Base-by-base conservation (phyloP, 2,113 vertebrate genomes). In the Phylloscopus trochilus region DNA sequence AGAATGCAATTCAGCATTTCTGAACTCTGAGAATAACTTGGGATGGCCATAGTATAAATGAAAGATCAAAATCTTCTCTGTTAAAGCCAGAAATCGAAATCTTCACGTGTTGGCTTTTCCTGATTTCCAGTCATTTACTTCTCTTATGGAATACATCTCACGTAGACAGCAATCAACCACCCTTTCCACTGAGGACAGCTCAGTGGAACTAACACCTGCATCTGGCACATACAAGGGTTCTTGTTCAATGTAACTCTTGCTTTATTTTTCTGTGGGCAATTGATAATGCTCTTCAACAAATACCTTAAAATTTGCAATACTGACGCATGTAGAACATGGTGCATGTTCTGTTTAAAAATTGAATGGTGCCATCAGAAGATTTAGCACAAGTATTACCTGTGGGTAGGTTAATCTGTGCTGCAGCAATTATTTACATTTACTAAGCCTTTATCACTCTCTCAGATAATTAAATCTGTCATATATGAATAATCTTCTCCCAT, bases 11-110 rank as follows among this genome's bases (percentile, higher is more conserved):
- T 80, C 62, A 87, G 68, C 66, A 84, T 72, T 95, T 75, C 68
- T 69, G 72, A 95, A 84, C 77, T 88, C 67, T 90, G 92, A 97
- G 84, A 96, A 94, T 59, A 95, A 91, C 76, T 94, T 84, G 80
- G 93, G 82, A 96, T 84, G 74, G 78, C 67, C 93, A 87, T 33
- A 90, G 84, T 11, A 51, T 84, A 97, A 97, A 97, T 90, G 84
- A 94, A 96, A 96, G 97, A 95, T 96, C 90, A 87, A 96, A 97
- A 97, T 79, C 59, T 46, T 91, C 68, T 86, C 90, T 94, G 87
- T 92, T 92, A 90, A 96, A 97, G 84, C 46, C 82, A 95, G 82
- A 81, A 94, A 97, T 55, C 24, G 15, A 96, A 89, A 52, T 84
- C 84, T 75, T 80, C 75, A 74, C 69, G 37, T 13, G 35, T 37